These are phyloP conservation scores for Buceros bicornis DNA, from an alignment of 2,797 vertebrate genomes.

Conservation along the genomic window DNA sequence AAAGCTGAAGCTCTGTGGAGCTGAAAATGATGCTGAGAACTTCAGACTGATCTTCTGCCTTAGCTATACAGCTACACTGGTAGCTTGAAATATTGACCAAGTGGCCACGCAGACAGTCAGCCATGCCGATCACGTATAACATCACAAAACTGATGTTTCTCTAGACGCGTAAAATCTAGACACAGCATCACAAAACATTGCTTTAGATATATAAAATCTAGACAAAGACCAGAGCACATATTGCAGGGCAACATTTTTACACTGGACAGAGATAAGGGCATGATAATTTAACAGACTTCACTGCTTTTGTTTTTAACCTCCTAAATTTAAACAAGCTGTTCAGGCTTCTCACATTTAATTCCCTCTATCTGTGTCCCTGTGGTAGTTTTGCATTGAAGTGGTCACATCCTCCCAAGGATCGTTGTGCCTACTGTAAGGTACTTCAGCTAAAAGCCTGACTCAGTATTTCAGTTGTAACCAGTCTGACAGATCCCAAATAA, in stretches of 20 bases:
- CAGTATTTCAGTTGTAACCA: background rate
- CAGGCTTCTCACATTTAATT: background rate
- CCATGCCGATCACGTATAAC: accelerated
- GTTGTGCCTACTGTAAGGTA: background rate
- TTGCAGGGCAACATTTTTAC: background rate
- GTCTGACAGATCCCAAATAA: background rate
- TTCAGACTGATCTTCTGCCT: background rate
- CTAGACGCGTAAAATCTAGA: background rate
- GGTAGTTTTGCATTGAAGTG: background rate
- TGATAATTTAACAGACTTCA: background rate
- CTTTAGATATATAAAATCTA: background rate
- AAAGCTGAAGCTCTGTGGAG: background rate
- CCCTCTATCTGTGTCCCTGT: background rate
- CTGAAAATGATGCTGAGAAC: background rate
- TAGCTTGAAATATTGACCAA: background rate
- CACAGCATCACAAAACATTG: background rate
- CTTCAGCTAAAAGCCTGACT: background rate
- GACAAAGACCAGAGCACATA: background rate
- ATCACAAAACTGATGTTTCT: background rate
- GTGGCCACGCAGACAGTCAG: background rate
- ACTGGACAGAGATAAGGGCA: background rate
- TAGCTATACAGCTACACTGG: accelerated
- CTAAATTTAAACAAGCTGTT: background rate
- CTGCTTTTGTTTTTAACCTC: background rate
- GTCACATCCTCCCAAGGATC: accelerated